Evolutionary conservation across 2,797 vertebrate genomes (phyloP), one percentile per base, ranked within the genome.

Genomic region (Mormyrus hasselquistii): DNA sequence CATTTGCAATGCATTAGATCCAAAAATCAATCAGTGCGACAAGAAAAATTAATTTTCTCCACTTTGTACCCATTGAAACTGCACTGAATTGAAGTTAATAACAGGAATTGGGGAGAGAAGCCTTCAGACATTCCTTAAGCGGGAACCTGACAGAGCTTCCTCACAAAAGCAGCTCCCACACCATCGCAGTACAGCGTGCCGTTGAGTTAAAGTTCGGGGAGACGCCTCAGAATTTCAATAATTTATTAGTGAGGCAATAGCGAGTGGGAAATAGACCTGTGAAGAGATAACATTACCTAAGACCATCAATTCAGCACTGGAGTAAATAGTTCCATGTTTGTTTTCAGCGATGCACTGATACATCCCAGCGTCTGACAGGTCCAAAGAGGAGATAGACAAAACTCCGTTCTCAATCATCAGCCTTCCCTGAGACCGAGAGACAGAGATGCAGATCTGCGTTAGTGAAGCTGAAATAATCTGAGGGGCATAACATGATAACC

Each of bases 271-370:
- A 93, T 91, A 89, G 86, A 25, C 49, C 89, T 91, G 57, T 87
- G 59, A 86, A 91, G 86, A 93, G 90, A 91, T 90, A 91, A 91
- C 94, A 97, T 96, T 97, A 99, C 98, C 98, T 93, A 98, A 91
- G 92, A 99, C 98, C 93, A 95, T 96, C 93, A 99, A 97, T 91
- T 98, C 97, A 86, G 98, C 97, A 87, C 96, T 97, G 52, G 97
- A 97, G 94, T 97, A 98, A 94, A 98, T 96, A 89, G 97, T 95
- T 55, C 97, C 98, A 4, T 99, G 97, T 94, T 99, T 99, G 96
- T 99, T 99, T 96, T 99, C 98, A 59, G 98, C 98, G 93, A 98
- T 94, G 94, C 98, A 99, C 41, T 99, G 98, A 95, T 98, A 99
- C 96, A 97, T 97, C 92, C 98, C 98, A 38, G 97, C 97, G 93